These are phyloP conservation scores for Adelosebastes latens DNA, from an alignment of 2,797 vertebrate genomes.

Conservation along the genomic window DNA sequence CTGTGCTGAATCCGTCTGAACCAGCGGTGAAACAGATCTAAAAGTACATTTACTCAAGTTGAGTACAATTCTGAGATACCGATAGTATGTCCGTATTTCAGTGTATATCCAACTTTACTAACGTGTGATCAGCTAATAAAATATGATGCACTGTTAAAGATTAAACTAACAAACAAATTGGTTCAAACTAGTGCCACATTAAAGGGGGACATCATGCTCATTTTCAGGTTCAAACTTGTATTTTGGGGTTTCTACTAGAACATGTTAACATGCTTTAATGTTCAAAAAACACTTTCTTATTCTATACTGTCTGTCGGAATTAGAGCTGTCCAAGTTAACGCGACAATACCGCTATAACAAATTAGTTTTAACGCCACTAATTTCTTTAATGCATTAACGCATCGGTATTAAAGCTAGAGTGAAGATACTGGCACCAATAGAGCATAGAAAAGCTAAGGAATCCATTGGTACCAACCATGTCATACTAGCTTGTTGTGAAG, in stretches of 20 bases:
- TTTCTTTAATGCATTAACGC: too few species aligned
- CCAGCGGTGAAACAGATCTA: not conserved
- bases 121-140: not conserved
- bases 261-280: not conserved
- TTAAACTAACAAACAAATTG: not conserved
- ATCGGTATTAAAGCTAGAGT: too few species aligned
- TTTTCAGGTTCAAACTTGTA: not conserved
- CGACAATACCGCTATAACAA: too few species aligned
- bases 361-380: too few species aligned
- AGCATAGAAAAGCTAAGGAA: too few species aligned
- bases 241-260: not conserved
- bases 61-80: not conserved
- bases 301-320: not conserved
- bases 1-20: not conserved
- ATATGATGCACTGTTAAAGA: not conserved
- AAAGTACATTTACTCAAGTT: not conserved
- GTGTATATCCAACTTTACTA: not conserved
- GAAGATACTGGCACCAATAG: too few species aligned
- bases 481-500: too few species aligned
- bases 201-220: not conserved
- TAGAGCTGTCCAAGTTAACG: too few species aligned
- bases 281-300: not conserved
- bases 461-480: too few species aligned
- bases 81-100: not conserved
- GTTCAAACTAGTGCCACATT: not conserved